Evolutionary conservation across 2,797 vertebrate genomes (phyloP).

Genomic region (Eulemur coronatus): DNA sequence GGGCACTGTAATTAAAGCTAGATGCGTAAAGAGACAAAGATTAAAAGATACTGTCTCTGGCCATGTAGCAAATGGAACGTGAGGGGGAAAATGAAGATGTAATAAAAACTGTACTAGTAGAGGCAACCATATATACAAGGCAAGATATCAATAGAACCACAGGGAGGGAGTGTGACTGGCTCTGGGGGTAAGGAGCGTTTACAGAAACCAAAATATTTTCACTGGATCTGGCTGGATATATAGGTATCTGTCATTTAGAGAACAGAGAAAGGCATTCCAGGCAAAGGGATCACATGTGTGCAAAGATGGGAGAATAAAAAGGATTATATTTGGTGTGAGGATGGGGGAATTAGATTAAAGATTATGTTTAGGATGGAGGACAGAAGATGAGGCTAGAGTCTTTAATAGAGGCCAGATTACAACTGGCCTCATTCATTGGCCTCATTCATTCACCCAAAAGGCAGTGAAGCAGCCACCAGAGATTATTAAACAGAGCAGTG

Average conservation of each 20-base stretch:
- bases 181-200: background rate
- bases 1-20: background rate
- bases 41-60: background rate
- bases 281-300: background rate
- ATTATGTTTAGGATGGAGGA: background rate
- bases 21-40: background rate
- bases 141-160: background rate
- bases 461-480: background rate
- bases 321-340: background rate
- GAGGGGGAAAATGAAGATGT: background rate
- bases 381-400: background rate
- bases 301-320: background rate
- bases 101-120: background rate
- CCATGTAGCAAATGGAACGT: background rate
- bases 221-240: background rate
- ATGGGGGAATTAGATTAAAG: background rate
- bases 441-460: background rate
- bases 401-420: background rate
- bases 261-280: background rate
- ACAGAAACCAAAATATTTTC: background rate
- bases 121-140: background rate
- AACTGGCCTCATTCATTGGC: background rate
- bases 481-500: background rate
- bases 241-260: background rate
- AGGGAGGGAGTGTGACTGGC: background rate